Base-by-base conservation (phyloP, 2,113 vertebrate genomes). In the Taurulus bubalis region DNA sequence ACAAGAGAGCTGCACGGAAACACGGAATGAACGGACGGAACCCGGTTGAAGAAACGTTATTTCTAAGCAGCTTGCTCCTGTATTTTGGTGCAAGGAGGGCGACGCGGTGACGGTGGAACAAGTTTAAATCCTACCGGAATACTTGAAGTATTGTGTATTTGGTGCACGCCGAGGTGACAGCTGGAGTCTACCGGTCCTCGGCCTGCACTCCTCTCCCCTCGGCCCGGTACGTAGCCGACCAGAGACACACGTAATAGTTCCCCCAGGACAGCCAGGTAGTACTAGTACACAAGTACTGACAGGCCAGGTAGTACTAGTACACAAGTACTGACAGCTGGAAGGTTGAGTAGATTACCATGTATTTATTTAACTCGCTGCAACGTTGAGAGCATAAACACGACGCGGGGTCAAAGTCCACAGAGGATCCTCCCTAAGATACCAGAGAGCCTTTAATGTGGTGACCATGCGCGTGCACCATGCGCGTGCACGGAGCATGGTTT, bases 321-420 rank as follows among this genome's bases (percentile, higher is more conserved):
- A 28, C 2, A 4, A 32, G 40, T 4, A 47, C 42, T n/a, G n/a
- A n/a, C n/a, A n/a, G n/a, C 42, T 47, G 1, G 55, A 22, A 67
- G 59, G 34, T 16, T 6, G 8, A 34, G 15, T 8, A 34, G 14
- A 49, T 67, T 5, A 4, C 16, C 6, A 16, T 2, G 42, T 6
- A 5, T 24, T 28, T 12, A 32, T 32, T 32, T 32, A n/a, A n/a
- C n/a, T n/a, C n/a, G n/a, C n/a, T n/a, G n/a, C n/a, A 34, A 28
- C 36, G 12, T 20, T 5, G 20, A 63, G 12, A 12, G 0, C 11
- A n/a, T 28, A 1, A 32, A 60, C 67, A n/a, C 28, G 47, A 60
- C 67, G 18, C 28, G 47, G 24, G 89, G 69, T 88, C 89, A 90
- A 88, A 88, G 89, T 34, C 34, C 34, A 3, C 30, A 34, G 34